Base-by-base conservation (phyloP, 2,113 vertebrate species). In the Ranitomeya imitator region DNA sequence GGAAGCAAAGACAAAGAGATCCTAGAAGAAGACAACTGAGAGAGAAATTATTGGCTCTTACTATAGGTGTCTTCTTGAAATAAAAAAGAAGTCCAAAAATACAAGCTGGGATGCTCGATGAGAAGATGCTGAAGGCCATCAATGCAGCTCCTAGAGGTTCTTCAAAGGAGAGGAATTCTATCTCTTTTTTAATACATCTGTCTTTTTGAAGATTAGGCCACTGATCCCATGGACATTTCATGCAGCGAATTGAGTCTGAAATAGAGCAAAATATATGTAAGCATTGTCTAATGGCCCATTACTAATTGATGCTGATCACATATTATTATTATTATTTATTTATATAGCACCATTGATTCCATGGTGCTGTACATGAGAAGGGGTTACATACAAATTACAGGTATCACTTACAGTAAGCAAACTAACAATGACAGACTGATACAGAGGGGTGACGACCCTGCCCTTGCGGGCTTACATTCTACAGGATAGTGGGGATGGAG, bases 11-110 rank as follows among this genome's bases (percentile, higher is more conserved):
- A n/a, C 14, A 79, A 21, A 90, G 69, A 7, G 87, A 85, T 6
- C 81, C 60, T 18, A 90, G 69, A 31, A 90, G 79, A 37, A 90
- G 55, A 76, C 85, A 90, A 21, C 90, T 90, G 7, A 90, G 19
- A 15, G 71, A 67, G 15, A 67, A 89, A 31, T 90, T 90, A 55
- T 86, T 89, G 59, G 89, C 79, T 76, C 69, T 74, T 15, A 88
- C 79, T 54, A 88, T 52, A 4, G 86, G 86, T 7, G 86, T 74
- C n/a, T 55, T 76, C 55, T 76, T 88, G 12, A 83, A 88, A 26
- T 73, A 7, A 26, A 74, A 19, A 21, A 83, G 83, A n/a, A 88
- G 79, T 23, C 19, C 26, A 18, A 88, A 76, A 21, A 88, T 61
- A 18, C 26, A 61, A 45, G 59, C 4, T 45, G 80, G 85, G 5